Evolutionary conservation across 2,797 vertebrate genomes (phyloP).

Genomic region (Poeciliopsis turneri): DNA sequence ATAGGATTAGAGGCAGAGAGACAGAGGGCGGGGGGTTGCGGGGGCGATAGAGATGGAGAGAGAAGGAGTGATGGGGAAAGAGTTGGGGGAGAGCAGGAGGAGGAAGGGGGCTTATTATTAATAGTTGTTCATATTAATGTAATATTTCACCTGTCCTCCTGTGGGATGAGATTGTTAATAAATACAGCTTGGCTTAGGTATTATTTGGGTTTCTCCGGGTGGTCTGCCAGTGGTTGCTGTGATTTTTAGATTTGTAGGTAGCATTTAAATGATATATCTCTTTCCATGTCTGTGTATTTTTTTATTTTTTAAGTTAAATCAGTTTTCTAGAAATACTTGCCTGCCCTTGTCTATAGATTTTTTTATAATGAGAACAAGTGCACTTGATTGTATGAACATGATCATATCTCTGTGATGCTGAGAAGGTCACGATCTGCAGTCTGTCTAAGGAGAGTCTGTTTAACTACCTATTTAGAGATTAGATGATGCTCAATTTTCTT

Average conservation of each 20-base stretch:
- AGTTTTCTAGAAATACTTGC: conserved; percentile 1
- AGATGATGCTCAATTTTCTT: conserved; percentile 54
- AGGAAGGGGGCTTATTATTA: conserved; percentile 74
- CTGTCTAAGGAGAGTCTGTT: conserved; percentile 39
- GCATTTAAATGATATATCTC: conserved; percentile 31
- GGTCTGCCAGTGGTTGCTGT: conserved; percentile 11
- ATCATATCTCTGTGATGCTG: conserved; percentile 50
- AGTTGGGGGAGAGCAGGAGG: conserved; percentile 44
- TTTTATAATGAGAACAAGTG: neutral
- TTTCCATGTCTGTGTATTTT: neutral
- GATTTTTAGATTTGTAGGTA: conserved; percentile 33
- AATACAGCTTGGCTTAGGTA: conserved; percentile 61
- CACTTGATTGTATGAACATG: conserved; percentile 19
- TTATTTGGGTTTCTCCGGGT: conserved; percentile 44
- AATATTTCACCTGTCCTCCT: conserved; percentile 82
- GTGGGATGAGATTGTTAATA: conserved; percentile 70
- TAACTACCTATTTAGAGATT: conserved; percentile 55
- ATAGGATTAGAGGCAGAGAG: conserved; percentile 90
- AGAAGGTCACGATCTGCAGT: conserved; percentile 39
- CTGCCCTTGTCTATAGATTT: conserved; percentile 5
- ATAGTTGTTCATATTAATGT: conserved; percentile 86
- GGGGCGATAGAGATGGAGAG: conserved; percentile 62
- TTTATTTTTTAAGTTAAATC: neutral
- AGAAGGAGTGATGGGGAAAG: conserved; percentile 67
- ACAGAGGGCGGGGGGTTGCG: conserved; percentile 50